Evolutionary conservation across 2,888 invertebrate genomes (phyloP).

Genomic region (Sympetrum striolatum): DNA sequence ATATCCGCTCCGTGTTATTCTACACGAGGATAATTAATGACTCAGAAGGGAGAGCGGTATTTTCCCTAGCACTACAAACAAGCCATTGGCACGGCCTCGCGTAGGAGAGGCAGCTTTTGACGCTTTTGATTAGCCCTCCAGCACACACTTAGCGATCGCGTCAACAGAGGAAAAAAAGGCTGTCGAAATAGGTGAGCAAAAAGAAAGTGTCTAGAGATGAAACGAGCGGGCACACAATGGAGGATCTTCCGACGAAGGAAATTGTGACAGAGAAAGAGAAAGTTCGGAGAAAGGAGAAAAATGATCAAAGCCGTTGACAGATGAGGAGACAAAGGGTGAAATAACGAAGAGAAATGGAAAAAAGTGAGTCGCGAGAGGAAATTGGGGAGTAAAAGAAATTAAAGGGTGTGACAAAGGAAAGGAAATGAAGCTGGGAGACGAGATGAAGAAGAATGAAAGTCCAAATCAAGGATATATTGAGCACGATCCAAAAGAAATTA

Average conservation of each 20-base stretch:
- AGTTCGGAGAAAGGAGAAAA: background rate
- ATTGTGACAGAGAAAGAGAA: conserved; percentile 22
- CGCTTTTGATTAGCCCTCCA: background rate
- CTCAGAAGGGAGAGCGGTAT: no score
- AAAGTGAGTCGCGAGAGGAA: conserved; percentile 5
- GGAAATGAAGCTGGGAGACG: no score
- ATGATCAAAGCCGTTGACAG: no score
- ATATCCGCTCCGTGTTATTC: no score
- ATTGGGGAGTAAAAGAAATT: background rate
- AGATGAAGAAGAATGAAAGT: no score
- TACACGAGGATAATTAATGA: no score
- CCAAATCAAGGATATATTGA: no score
- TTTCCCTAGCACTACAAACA: background rate
- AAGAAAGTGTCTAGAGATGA: no score
- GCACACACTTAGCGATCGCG: background rate
- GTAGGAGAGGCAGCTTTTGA: background rate
- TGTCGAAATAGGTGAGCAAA: no score
- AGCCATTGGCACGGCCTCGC: background rate
- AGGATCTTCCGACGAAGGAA: background rate
- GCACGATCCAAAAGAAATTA: no score
- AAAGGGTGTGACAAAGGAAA: no score
- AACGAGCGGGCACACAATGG: no score
- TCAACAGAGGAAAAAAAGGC: background rate
- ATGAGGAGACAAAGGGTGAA: background rate
- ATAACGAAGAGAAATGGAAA: conserved; percentile 36